A percentile compares a stretch with the other conserved stretches of the same genome.
phyloP scores from a whole-genome alignment of 2,797 vertebrate genomes.

The Sibirionetta formosa region DNA sequence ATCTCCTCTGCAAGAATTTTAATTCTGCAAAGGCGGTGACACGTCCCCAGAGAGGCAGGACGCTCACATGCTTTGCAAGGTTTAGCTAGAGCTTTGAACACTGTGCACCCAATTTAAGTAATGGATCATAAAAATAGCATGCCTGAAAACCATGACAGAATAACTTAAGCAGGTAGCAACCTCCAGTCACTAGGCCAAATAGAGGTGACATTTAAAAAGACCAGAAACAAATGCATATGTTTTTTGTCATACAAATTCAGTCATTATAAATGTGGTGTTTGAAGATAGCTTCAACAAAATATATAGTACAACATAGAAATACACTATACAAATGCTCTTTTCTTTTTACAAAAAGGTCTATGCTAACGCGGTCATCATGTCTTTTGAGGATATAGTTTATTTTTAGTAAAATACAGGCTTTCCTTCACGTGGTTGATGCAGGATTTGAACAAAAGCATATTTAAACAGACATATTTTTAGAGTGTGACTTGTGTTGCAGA shows the following conservation, averaged over 20 bases:
- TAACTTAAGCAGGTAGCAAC: too few species aligned
- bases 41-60: accelerated
- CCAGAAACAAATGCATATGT: accelerated
- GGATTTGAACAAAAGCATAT: not conserved
- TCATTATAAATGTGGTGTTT: accelerated
- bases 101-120: not conserved
- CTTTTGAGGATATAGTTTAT: not conserved
- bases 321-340: accelerated
- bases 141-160: not conserved
- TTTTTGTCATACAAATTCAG: not conserved
- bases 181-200: too few species aligned
- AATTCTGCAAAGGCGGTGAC: accelerated
- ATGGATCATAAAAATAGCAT: not conserved
- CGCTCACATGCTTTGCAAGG: accelerated
- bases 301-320: not conserved
- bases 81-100: accelerated
- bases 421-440: accelerated
- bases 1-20: not conserved
- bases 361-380: accelerated
- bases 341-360: accelerated
- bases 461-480: not conserved
- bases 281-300: not conserved
- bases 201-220: not conserved
- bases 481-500: not conserved
- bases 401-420: not conserved